Evolutionary conservation across 2,888 invertebrate species (phyloP).

Genomic region (Synanthedon formicaeformis): DNA sequence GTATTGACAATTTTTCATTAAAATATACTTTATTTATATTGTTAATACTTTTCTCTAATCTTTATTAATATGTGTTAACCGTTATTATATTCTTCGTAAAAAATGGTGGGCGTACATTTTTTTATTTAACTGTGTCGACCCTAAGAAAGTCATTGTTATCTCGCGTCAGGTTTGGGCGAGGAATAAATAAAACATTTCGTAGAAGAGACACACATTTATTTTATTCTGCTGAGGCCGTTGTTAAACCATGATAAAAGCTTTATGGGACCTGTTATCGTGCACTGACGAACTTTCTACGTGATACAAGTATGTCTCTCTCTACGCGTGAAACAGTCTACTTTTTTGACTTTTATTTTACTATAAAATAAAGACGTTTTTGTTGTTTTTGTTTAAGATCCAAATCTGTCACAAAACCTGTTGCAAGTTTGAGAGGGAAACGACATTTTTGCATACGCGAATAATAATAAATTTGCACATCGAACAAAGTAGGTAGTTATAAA

Average conservation of each 20-base stretch:
- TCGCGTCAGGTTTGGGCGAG: constrained; percentile 47
- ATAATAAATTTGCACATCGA: background rate
- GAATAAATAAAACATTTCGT: constrained; percentile 63
- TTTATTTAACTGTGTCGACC: constrained; percentile 6
- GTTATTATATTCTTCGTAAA: no score
- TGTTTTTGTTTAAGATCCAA: no score
- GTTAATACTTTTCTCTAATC: no score
- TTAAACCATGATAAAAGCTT: constrained; percentile 51
- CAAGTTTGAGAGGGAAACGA: background rate
- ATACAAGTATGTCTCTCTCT: background rate
- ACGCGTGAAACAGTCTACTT: background rate
- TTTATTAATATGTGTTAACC: no score
- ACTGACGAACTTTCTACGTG: constrained; percentile 49
- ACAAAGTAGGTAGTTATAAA: background rate
- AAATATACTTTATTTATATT: no score
- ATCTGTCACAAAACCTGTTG: no score
- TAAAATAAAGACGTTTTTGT: background rate
- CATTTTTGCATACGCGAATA: background rate
- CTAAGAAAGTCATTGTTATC: constrained; percentile 58
- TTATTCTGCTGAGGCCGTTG: constrained; percentile 51
- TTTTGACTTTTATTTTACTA: background rate
- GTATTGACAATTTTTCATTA: no score
- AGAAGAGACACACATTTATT: constrained; percentile 61
- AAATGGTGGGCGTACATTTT: background rate
- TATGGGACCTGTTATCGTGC: constrained; percentile 53